Conservation (phyloP, 2,888 invertebrate genomes). For the Elegia similella region DNA sequence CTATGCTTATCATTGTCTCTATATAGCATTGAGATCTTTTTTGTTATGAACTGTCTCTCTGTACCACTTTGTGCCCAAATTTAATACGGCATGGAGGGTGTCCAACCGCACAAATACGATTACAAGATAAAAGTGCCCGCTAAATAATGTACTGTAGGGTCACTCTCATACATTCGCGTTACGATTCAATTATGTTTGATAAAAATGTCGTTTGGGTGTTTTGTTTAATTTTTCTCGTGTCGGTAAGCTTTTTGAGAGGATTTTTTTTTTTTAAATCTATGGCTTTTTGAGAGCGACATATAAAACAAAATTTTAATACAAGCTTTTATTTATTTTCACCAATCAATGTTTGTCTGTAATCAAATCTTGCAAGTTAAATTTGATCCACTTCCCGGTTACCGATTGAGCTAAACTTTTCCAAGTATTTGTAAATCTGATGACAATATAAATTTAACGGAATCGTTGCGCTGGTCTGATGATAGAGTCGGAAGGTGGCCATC, state of each 20-base stretch:
- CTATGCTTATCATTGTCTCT: neutral
- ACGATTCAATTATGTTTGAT: constrained; percentile 10
- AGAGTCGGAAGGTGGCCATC: too few species aligned
- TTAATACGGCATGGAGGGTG: constrained; percentile 7
- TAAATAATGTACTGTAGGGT: constrained; percentile 27
- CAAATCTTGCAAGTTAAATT: too few species aligned
- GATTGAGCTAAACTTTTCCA: too few species aligned
- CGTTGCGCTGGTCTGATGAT: too few species aligned
- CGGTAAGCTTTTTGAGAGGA: neutral
- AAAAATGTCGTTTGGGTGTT: neutral
- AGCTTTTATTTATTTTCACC: too few species aligned
- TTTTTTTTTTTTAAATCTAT: too few species aligned
- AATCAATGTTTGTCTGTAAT: too few species aligned
- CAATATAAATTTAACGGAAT: too few species aligned
- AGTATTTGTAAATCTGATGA: too few species aligned
- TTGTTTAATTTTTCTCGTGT: neutral
- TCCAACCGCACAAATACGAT: constrained; percentile 16
- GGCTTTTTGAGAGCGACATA: too few species aligned
- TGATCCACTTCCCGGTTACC: too few species aligned
- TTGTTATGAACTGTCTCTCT: neutral
- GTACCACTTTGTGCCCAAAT: neutral
- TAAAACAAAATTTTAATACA: too few species aligned
- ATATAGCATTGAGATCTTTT: neutral
- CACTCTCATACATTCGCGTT: neutral
- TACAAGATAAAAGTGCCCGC: constrained; percentile 25